phyloP scores from a whole-genome alignment of 2,113 vertebrate species.

The Machaerirhynchus nigripectus region DNA sequence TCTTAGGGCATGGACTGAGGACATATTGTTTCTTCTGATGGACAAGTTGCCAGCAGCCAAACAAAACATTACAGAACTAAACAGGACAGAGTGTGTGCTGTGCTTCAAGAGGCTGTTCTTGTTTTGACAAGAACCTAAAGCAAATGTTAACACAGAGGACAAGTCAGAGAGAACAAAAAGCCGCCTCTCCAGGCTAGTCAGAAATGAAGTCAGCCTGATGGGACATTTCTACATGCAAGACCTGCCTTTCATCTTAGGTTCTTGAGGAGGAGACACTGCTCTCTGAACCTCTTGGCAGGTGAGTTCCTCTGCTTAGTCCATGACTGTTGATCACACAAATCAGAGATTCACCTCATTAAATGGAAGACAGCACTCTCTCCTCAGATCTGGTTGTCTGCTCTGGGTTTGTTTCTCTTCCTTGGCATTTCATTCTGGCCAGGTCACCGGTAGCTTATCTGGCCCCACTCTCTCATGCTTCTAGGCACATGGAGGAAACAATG shows the following conservation, averaged over 20 bases:
- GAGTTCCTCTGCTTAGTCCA: not conserved
- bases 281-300: not conserved
- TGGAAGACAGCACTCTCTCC: not conserved
- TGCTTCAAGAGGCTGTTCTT: not conserved
- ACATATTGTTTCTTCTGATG: not conserved
- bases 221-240: not conserved
- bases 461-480: not conserved
- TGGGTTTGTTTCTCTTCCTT: not conserved
- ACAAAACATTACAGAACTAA: conserved; percentile 33
- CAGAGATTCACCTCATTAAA: not conserved
- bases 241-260: not conserved
- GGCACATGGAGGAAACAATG: not conserved
- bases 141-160: not conserved
- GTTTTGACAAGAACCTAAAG: conserved; percentile 32
- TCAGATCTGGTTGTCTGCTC: not conserved
- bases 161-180: not conserved
- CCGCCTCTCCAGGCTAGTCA: accelerated
- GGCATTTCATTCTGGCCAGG: not conserved
- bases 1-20: not conserved
- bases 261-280: not conserved
- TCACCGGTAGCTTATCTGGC: not conserved
- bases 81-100: not conserved
- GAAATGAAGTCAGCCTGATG: not conserved
- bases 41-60: conserved; percentile 21
- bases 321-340: not conserved